A percentile compares a stretch with the other conserved stretches of the same genome.
Evolutionary conservation across 2,888 invertebrate species (phyloP).

Genomic region (Poecilobothrus nobilitatus): DNA sequence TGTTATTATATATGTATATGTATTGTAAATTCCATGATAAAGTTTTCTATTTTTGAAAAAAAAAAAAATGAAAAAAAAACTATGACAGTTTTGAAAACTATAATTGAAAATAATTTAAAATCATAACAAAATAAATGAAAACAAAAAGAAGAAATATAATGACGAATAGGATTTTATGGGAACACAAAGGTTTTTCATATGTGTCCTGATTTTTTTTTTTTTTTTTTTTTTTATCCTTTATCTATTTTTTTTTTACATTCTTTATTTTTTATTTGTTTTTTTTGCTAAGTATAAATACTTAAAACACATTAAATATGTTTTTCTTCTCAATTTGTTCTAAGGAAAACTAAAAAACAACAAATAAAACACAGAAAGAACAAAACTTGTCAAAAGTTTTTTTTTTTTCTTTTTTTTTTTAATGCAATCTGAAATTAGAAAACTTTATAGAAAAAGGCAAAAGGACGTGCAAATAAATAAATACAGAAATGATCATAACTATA

Average conservation of each 20-base stretch:
- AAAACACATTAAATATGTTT: not conserved
- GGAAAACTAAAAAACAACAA: not conserved
- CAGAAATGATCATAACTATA: no score
- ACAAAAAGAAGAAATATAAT: no score
- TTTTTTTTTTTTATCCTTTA: not conserved
- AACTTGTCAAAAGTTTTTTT: not conserved
- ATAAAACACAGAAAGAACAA: not conserved
- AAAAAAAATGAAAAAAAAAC: no score
- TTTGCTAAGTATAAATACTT: not conserved
- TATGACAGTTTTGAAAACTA: no score
- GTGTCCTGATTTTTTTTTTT: not conserved
- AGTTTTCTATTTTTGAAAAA: no score
- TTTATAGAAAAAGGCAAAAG: not conserved
- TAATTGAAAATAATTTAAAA: no score
- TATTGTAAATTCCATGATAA: no score
- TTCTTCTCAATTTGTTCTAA: not conserved
- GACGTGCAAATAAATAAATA: not conserved
- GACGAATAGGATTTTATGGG: no score
- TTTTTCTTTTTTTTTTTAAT: not conserved
- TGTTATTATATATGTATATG: no score
- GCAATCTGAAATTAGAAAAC: slow-evolving; percentile 3
- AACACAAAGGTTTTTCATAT: not conserved
- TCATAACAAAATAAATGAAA: no score
- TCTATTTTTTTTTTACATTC: no score
- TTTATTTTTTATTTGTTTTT: no score